phyloP scores from a whole-genome alignment of 1,140 invertebrate genomes.

The Coelopa frigida region DNA sequence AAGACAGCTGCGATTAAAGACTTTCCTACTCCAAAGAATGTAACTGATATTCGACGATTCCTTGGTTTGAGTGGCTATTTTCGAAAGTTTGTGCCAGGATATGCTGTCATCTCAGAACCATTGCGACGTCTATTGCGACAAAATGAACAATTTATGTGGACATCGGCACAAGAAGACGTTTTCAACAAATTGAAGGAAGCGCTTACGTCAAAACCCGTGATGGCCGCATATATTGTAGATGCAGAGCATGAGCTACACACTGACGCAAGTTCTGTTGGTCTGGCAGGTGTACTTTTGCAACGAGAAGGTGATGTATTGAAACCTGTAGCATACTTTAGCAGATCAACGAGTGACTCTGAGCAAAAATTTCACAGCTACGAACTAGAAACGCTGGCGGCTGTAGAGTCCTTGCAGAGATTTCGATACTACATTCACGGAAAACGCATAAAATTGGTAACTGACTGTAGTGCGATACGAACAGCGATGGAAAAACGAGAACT shows the following conservation, averaged over 20 bases:
- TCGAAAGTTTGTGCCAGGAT: conserved; percentile 21
- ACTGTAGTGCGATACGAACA: no score
- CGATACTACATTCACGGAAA: no score
- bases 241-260: conserved; percentile 25
- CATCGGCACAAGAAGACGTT: conserved; percentile 16
- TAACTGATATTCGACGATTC: conserved; percentile 7
- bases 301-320: conserved; percentile 9
- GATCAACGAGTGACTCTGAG: no score
- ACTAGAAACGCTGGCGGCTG: no score
- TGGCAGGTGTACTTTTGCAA: conserved; percentile 30
- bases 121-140: conserved; percentile 12
- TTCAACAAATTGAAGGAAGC: conserved; percentile 27
- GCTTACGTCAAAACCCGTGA: conserved; percentile 15
- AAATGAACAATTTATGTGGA: conserved; percentile 27
- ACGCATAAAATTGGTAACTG: no score
- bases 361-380: no score
- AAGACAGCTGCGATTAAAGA: conserved; percentile 18
- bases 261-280: conserved; percentile 25
- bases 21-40: conserved; percentile 8
- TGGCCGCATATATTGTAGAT: background rate
- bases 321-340: conserved; percentile 16
- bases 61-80: conserved; percentile 26
- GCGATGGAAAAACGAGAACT: no score
- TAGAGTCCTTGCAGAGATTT: no score
- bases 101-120: conserved; percentile 20